Percentiles rank a stretch among this genome's conserved stretches.
Evolutionary conservation across 2,888 invertebrate species (phyloP).

Genomic region (Pemphredon lugubris): DNA sequence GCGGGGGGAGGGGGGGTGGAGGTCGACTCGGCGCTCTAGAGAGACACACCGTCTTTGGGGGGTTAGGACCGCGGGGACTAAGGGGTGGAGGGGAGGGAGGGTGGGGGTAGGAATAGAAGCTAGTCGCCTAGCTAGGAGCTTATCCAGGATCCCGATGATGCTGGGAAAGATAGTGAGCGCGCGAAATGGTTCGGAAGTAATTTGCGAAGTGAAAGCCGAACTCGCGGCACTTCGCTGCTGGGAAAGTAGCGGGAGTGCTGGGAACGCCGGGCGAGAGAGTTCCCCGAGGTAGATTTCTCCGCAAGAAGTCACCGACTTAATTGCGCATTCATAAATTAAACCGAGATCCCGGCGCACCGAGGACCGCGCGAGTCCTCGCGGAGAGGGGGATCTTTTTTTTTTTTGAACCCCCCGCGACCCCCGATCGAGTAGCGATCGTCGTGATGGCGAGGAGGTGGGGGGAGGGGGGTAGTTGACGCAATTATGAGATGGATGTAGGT

Average conservation of each 20-base stretch:
- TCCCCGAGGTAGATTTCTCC: slow-evolving; percentile 3
- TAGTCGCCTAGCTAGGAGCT: slow-evolving; percentile 13
- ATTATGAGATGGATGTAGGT: too few relatives aligned
- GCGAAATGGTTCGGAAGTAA: slow-evolving; percentile 63
- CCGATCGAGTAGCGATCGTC: too few relatives aligned
- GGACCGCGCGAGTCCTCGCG: too few relatives aligned
- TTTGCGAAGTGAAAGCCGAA: slow-evolving; percentile 58
- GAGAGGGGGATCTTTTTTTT: too few relatives aligned
- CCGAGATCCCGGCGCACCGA: slow-evolving; percentile 6
- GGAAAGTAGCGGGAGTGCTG: slow-evolving; percentile 27
- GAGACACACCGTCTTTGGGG: too few relatives aligned
- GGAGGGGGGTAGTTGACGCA: too few relatives aligned
- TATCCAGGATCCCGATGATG: slow-evolving; percentile 43
- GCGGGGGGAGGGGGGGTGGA: too few relatives aligned
- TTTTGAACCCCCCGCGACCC: too few relatives aligned
- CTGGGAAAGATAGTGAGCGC: slow-evolving; percentile 51
- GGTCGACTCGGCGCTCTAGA: too few relatives aligned
- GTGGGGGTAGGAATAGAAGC: not conserved
- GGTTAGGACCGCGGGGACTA: not conserved
- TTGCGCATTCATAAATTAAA: slow-evolving; percentile 56
- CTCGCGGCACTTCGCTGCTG: slow-evolving; percentile 2
- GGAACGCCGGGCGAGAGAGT: too few relatives aligned
- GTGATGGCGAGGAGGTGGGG: too few relatives aligned
- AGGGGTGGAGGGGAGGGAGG: too few relatives aligned
- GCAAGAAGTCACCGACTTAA: slow-evolving; percentile 52